These are phyloP conservation scores for Mylabris sibirica DNA, from an alignment of 2,888 invertebrate species.

Conservation along the genomic window DNA sequence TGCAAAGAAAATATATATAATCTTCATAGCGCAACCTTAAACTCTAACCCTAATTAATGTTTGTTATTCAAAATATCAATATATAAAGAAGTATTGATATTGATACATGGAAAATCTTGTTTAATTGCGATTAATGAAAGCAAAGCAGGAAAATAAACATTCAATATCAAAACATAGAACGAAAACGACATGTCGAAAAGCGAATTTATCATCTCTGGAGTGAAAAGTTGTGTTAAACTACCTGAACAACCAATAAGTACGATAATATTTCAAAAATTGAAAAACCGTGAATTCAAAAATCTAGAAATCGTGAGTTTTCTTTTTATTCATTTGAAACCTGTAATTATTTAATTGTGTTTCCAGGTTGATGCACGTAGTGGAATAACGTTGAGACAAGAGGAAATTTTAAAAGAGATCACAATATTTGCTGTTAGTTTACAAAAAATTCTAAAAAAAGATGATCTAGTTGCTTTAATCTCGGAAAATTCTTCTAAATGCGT, in stretches of 20 bases:
- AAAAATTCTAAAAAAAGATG: constrained; percentile 15
- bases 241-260: not conserved
- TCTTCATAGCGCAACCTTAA: too few species aligned
- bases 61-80: too few species aligned
- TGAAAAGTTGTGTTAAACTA: not conserved
- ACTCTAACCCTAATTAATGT: too few species aligned
- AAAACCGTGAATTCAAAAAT: not conserved
- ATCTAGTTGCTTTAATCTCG: constrained; percentile 22
- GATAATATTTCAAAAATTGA: not conserved
- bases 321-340: too few species aligned
- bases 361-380: constrained; percentile 35
- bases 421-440: constrained; percentile 13
- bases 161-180: too few species aligned
- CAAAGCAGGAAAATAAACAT: too few species aligned
- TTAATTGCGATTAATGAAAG: too few species aligned
- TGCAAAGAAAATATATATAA: too few species aligned
- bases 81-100: too few species aligned
- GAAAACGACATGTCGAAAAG: not conserved
- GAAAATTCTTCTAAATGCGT: constrained; percentile 22
- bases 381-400: constrained; percentile 13
- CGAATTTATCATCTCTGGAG: not conserved
- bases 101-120: too few species aligned
- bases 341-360: not conserved
- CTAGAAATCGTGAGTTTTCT: not conserved
- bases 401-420: not conserved